Percentiles rank a stretch among this genome's conserved stretches.
Conservation (phyloP, 2,888 invertebrate species). For the Synergus itoensis region DNA sequence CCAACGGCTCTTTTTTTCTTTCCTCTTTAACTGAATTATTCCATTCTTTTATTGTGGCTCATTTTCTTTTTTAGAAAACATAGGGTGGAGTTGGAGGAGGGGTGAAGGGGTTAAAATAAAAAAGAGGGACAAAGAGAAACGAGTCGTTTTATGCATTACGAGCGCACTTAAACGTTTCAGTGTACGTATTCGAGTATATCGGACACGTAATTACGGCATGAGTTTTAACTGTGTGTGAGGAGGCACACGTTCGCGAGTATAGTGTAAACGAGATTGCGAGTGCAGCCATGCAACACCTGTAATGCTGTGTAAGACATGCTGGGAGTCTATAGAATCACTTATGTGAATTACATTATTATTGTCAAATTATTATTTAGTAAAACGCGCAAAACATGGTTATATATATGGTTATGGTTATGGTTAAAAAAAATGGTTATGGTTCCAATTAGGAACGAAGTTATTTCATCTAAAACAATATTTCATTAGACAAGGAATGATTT, state of each 20-base stretch:
- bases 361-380: not conserved
- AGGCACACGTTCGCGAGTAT: not conserved
- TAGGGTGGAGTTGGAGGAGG: not conserved
- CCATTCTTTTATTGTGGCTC: not conserved
- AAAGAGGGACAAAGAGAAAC: slow-evolving; percentile 15
- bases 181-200: slow-evolving; percentile 17
- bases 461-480: too few species aligned
- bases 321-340: not conserved
- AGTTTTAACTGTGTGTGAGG: slow-evolving; percentile 13
- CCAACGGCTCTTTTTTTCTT: not conserved
- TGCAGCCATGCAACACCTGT: slow-evolving; percentile 30
- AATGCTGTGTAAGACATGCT: slow-evolving; percentile 15
- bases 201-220: slow-evolving; percentile 16
- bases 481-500: too few species aligned
- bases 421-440: too few species aligned
- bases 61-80: not conserved
- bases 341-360: not conserved
- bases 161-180: not conserved
- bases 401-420: too few species aligned
- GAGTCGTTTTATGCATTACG: slow-evolving; percentile 27
- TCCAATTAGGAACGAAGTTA: too few species aligned
- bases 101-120: not conserved
- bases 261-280: slow-evolving; percentile 34
- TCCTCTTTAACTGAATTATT: not conserved
- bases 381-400: not conserved